Evolutionary conservation across 2,797 vertebrate species (phyloP).

Genomic region (Schizothorax lantsangensis): DNA sequence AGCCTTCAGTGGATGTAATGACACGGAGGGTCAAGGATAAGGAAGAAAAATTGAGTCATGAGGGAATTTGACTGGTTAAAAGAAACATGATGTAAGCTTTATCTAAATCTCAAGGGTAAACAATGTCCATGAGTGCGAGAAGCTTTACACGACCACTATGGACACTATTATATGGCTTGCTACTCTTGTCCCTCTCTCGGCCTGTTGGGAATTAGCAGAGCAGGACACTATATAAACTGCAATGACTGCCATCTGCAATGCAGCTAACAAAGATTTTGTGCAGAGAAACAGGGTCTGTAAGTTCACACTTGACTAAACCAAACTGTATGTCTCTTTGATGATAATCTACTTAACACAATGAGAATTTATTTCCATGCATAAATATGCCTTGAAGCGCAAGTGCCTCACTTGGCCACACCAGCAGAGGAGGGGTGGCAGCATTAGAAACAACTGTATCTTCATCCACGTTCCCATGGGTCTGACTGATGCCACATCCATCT

Average conservation of each 20-base stretch:
- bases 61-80: constrained; percentile 43
- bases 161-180: constrained; percentile 21
- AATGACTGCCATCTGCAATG: neutral
- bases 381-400: constrained; percentile 20
- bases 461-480: neutral
- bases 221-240: constrained; percentile 14
- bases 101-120: constrained; percentile 46
- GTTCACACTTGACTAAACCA: constrained; percentile 35
- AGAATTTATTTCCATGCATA: constrained; percentile 36
- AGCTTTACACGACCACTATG: neutral
- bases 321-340: constrained; percentile 35
- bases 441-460: constrained; percentile 30
- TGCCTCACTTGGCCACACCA: constrained; percentile 23
- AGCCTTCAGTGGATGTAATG: constrained; percentile 5
- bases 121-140: constrained; percentile 23
- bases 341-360: constrained; percentile 27
- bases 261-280: neutral
- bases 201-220: constrained; percentile 16
- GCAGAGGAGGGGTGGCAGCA: neutral
- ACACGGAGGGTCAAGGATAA: constrained; percentile 28
- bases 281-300: neutral
- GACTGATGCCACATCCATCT: constrained; percentile 28
- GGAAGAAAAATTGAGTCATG: constrained; percentile 14
- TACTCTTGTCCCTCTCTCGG: constrained; percentile 14
- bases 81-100: constrained; percentile 42